phyloP scores from a whole-genome alignment of 2,113 vertebrate genomes.

The Cepphus grylle region DNA sequence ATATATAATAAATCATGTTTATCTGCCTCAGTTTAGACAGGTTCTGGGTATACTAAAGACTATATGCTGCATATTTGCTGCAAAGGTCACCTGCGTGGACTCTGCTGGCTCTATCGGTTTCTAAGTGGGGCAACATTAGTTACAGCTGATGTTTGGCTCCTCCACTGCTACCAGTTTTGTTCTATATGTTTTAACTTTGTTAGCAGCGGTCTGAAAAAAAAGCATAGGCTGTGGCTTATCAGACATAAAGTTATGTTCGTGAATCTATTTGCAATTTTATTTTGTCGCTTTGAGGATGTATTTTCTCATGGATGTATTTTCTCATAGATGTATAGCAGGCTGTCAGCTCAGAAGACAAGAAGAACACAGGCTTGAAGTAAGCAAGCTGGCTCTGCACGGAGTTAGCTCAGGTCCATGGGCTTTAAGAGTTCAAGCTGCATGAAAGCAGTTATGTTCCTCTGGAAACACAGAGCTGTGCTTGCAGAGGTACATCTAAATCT shows the following conservation, averaged over 20 bases:
- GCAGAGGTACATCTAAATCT: background rate
- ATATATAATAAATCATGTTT: background rate
- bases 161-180: background rate
- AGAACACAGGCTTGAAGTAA: background rate
- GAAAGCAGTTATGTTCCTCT: background rate
- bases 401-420: background rate
- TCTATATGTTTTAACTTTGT: background rate
- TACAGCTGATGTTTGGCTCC: background rate
- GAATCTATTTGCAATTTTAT: background rate
- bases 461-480: background rate
- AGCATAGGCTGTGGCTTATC: background rate
- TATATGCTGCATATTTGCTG: background rate
- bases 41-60: background rate
- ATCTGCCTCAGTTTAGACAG: background rate
- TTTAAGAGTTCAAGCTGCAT: background rate
- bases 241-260: background rate
- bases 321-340: background rate
- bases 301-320: conserved; percentile 4
- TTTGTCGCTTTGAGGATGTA: background rate
- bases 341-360: background rate
- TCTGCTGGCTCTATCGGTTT: background rate
- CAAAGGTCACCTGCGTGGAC: background rate
- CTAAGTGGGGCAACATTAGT: background rate
- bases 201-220: background rate
- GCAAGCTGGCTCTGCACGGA: background rate